Evolutionary conservation across 2,797 vertebrate species (phyloP).

Genomic region (Brachyrhaphis roseni): DNA sequence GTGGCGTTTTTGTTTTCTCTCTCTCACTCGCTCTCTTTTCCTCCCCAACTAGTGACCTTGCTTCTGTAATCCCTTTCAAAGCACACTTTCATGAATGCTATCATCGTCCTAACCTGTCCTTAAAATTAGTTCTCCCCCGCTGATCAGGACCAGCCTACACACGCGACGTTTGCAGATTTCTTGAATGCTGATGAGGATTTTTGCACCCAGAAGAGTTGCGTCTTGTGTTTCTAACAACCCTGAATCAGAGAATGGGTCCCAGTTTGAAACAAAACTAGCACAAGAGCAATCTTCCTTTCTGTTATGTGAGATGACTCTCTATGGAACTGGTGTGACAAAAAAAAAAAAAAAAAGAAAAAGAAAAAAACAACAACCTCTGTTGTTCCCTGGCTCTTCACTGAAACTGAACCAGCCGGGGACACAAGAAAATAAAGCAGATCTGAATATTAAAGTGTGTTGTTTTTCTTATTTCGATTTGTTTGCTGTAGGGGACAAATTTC

Average conservation of each 20-base stretch:
- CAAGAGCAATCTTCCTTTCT: conserved; percentile 58
- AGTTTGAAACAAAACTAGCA: conserved; percentile 44
- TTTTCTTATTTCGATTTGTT: conserved; percentile 34
- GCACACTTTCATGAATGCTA: conserved; percentile 60
- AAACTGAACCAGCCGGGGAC: conserved; percentile 46
- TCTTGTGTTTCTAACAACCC: conserved; percentile 59
- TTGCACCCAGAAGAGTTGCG: conserved; percentile 58
- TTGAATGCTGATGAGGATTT: conserved; percentile 61
- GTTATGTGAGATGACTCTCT: conserved; percentile 49
- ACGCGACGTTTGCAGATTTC: conserved; percentile 57
- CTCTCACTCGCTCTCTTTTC: conserved; percentile 1
- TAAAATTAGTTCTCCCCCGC: conserved; percentile 40
- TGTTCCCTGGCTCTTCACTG: conserved; percentile 45
- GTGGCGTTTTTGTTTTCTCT: conserved; percentile 39
- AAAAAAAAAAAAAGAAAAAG: neutral
- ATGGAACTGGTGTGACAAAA: conserved; percentile 30
- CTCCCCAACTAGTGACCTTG: conserved; percentile 67
- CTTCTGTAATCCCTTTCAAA: conserved; percentile 61
- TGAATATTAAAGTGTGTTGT: conserved; percentile 50
- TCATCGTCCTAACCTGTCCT: conserved; percentile 55
- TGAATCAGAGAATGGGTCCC: conserved; percentile 48
- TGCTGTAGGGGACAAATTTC: neutral
- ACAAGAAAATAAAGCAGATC: conserved; percentile 21
- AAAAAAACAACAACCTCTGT: conserved; percentile 28
- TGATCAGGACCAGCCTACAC: conserved; percentile 41